These are phyloP conservation scores for Zapus hudsonius DNA, from an alignment of 2,113 vertebrate species.

Conservation along the genomic window DNA sequence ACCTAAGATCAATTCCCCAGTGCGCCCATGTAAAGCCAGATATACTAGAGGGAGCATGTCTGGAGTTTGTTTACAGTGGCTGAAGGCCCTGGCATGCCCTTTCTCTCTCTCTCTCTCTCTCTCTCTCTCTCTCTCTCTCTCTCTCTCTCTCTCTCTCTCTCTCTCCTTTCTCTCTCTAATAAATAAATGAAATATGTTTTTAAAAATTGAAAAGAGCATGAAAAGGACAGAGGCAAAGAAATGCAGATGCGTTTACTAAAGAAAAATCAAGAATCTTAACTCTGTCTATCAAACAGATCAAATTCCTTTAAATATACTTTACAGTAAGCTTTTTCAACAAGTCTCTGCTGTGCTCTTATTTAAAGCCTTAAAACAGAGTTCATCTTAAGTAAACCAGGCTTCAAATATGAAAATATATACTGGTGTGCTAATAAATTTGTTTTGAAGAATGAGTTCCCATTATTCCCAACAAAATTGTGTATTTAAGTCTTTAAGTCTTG, in stretches of 20 bases:
- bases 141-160: no score
- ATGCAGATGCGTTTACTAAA: conserved; percentile 44
- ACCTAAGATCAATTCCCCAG: no score
- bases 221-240: neutral
- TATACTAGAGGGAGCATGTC: no score
- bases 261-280: neutral
- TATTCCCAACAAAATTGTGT: neutral
- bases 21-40: no score
- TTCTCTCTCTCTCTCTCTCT: no score
- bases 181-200: no score
- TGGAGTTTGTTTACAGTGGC: no score
- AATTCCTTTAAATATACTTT: neutral
- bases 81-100: no score
- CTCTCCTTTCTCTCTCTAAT: no score
- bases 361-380: neutral
- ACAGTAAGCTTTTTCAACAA: neutral
- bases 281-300: neutral
- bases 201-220: neutral
- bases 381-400: neutral
- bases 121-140: no score
- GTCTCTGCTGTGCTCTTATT: neutral
- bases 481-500: neutral
- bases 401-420: neutral
- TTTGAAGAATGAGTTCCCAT: neutral
- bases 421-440: neutral